Evolutionary conservation across 2,888 invertebrate genomes (phyloP).

Genomic region (Sarcophaga variegata): DNA sequence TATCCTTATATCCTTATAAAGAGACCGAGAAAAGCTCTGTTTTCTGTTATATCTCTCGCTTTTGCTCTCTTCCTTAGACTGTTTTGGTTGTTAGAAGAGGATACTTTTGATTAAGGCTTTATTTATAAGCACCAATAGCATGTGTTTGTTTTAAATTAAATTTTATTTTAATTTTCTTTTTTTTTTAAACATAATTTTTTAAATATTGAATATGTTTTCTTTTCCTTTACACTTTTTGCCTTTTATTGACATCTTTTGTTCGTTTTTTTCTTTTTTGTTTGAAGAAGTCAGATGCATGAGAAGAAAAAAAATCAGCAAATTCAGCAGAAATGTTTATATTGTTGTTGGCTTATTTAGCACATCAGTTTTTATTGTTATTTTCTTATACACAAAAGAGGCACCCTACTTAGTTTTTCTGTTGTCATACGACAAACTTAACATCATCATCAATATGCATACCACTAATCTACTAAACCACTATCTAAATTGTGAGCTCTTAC

Average conservation of each 20-base stretch:
- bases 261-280: too few species aligned
- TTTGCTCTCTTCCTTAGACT: neutral
- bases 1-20: neutral
- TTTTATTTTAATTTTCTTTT: conserved; percentile 14
- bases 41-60: neutral
- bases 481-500: too few species aligned
- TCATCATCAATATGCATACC: too few species aligned
- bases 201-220: neutral
- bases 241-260: neutral
- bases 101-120: conserved; percentile 40
- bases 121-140: neutral
- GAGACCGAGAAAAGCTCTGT: neutral
- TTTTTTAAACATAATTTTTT: neutral
- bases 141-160: conserved; percentile 37
- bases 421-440: too few species aligned
- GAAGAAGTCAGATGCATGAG: too few species aligned
- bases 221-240: neutral
- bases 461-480: too few species aligned
- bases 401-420: too few species aligned
- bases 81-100: neutral
- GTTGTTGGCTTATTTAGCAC: neutral
- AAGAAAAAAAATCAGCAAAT: neutral
- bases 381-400: too few species aligned
- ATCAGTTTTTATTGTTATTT: neutral
- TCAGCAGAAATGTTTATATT: neutral